Percentiles rank a stretch among this genome's conserved stretches.
These are phyloP conservation scores for Thalassophryne amazonica DNA, from an alignment of 2,797 vertebrate species.

Conservation along the genomic window DNA sequence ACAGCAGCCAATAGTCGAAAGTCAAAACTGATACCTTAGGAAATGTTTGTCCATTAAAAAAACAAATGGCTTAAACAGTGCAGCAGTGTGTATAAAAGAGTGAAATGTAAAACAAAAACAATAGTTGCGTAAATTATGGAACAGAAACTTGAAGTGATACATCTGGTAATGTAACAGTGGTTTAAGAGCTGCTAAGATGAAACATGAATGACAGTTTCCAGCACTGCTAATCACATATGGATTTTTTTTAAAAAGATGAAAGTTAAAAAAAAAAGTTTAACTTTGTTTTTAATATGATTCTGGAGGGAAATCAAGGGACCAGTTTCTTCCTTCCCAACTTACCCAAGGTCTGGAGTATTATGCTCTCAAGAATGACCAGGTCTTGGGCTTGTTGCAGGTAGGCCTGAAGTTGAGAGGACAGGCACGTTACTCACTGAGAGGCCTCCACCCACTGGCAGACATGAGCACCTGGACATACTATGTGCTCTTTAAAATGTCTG, in stretches of 20 bases:
- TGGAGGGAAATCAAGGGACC: constrained; percentile 65
- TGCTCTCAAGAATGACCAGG: constrained; percentile 98
- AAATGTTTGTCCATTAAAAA: too few relatives aligned
- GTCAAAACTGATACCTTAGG: too few relatives aligned
- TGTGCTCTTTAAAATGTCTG: not conserved
- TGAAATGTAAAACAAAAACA: constrained; percentile 17
- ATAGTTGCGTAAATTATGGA: constrained; percentile 17
- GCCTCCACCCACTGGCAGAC: constrained; percentile 42
- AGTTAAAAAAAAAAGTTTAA: constrained; percentile 62
- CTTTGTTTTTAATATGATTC: constrained; percentile 43
- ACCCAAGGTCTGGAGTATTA: constrained; percentile 98
- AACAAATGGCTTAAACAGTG: constrained; percentile 18
- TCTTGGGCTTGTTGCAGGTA: constrained; percentile 98
- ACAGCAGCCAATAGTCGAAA: too few relatives aligned
- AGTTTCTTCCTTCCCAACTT: constrained; percentile 82
- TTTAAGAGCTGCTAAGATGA: constrained; percentile 10
- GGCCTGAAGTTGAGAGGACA: constrained; percentile 90
- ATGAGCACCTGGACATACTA: constrained; percentile 28
- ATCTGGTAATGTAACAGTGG: not conserved
- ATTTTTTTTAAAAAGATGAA: constrained; percentile 63
- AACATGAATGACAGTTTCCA: constrained; percentile 14
- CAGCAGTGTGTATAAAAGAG: not conserved
- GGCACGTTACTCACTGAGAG: constrained; percentile 82
- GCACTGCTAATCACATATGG: constrained; percentile 16
- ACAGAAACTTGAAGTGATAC: constrained; percentile 10